Evolutionary conservation across 2,888 invertebrate genomes (phyloP).

Genomic region (Eupithecia inturbata): DNA sequence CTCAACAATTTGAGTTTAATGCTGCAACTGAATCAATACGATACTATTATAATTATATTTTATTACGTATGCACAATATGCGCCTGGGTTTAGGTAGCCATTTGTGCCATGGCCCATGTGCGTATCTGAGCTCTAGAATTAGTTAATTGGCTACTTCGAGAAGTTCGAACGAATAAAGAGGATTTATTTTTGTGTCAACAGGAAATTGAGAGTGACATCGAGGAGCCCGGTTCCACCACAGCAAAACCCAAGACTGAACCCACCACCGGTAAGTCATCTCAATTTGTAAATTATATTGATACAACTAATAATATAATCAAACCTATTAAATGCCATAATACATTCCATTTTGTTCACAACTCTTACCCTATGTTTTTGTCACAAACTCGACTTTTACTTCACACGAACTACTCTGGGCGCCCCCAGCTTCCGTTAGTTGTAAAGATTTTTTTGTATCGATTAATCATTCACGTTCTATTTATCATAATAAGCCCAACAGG

Average conservation of each 20-base stretch:
- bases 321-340: not conserved
- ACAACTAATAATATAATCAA: not conserved
- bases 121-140: not conserved
- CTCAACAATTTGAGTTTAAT: too few species aligned
- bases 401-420: not conserved
- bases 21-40: not conserved
- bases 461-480: not conserved
- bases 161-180: not conserved
- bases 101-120: not conserved
- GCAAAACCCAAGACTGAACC: conserved; percentile 36
- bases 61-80: not conserved
- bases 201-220: conserved; percentile 65
- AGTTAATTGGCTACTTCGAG: not conserved
- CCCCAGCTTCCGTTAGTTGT: not conserved
- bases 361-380: not conserved
- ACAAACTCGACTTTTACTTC: too few species aligned
- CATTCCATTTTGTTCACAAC: not conserved
- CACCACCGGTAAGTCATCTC: conserved; percentile 18
- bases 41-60: not conserved
- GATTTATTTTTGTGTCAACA: conserved; percentile 47
- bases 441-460: not conserved
- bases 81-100: not conserved
- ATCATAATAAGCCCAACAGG: not conserved
- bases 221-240: conserved; percentile 44
- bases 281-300: not conserved